A percentile compares a stretch with the other conserved stretches of the same genome.
These are phyloP conservation scores for Alligator mississippiensis DNA, from an alignment of 2,113 vertebrate genomes.

Conservation along the genomic window DNA sequence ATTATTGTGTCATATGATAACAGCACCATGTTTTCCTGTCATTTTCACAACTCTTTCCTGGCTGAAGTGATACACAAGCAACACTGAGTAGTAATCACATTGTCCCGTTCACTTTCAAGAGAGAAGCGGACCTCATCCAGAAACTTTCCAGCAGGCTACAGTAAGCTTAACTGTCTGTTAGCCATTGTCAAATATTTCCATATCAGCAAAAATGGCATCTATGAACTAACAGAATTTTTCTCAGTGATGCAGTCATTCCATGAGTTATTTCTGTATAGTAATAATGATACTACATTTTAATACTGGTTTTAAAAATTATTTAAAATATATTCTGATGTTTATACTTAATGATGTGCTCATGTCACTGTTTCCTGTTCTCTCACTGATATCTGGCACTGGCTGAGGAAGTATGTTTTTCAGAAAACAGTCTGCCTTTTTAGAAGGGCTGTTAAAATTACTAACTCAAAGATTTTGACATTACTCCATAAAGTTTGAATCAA, in stretches of 20 bases:
- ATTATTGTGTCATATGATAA: slow-evolving; percentile 56
- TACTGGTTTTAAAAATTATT: not conserved
- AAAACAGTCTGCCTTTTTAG: not conserved
- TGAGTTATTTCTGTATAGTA: slow-evolving; percentile 13
- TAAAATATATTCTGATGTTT: not conserved
- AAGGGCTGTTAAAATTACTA: not conserved
- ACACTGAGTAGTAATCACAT: slow-evolving; percentile 59
- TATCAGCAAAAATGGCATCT: slow-evolving; percentile 44
- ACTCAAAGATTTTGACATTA: not conserved
- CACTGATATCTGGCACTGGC: not conserved
- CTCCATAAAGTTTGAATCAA: not conserved
- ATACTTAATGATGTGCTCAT: not conserved
- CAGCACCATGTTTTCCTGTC: slow-evolving; percentile 63
- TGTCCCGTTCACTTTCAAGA: slow-evolving; percentile 67
- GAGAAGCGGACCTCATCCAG: slow-evolving; percentile 64
- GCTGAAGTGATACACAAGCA: slow-evolving; percentile 64
- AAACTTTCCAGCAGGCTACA: slow-evolving; percentile 67
- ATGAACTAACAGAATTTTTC: slow-evolving; percentile 16
- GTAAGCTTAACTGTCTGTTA: slow-evolving; percentile 66
- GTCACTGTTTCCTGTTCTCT: slow-evolving; percentile 10
- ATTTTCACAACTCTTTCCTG: slow-evolving; percentile 62
- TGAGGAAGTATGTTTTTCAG: not conserved
- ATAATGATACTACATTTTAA: not conserved
- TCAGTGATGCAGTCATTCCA: slow-evolving; percentile 45
- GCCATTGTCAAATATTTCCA: slow-evolving; percentile 54